Evolutionary conservation across 1,140 invertebrate genomes (phyloP).

Genomic region (Teleogryllus occipitalis): DNA sequence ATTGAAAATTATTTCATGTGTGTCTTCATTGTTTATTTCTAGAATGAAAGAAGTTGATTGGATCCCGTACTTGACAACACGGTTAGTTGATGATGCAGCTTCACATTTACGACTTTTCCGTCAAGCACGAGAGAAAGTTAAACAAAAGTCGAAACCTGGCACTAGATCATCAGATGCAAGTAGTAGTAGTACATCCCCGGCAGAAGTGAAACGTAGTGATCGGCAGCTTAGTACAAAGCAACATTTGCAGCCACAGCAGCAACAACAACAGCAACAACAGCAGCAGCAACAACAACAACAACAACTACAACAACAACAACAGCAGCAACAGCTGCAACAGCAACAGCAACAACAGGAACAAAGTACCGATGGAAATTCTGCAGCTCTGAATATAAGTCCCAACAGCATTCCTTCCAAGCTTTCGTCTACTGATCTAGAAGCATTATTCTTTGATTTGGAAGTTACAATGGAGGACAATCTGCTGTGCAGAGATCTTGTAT

Average conservation of each 20-base stretch:
- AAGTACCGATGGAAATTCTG: neutral
- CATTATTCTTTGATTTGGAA: constrained; percentile 83
- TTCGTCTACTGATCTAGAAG: constrained; percentile 47
- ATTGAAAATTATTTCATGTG: too few relatives aligned
- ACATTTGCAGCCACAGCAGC: too few relatives aligned
- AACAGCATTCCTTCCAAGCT: neutral
- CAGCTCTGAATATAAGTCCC: neutral
- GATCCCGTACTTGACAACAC: constrained; percentile 77
- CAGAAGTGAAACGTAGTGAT: neutral
- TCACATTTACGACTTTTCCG: constrained; percentile 77
- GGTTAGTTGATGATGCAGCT: constrained; percentile 81
- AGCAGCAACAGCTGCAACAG: too few relatives aligned
- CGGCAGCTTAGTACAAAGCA: neutral
- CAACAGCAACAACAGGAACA: neutral
- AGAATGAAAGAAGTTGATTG: constrained; percentile 84
- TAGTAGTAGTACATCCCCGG: neutral
- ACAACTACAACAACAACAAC: too few relatives aligned
- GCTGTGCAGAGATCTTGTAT: constrained; percentile 56
- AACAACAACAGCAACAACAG: too few relatives aligned
- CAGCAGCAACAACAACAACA: neutral
- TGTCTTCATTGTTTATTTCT: constrained; percentile 13
- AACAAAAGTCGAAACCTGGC: constrained; percentile 33
- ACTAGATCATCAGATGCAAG: neutral
- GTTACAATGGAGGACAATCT: constrained; percentile 73
- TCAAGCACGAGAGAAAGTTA: constrained; percentile 55